Conservation (phyloP, 2,113 vertebrate species). For the Coracopsis vasa region DNA sequence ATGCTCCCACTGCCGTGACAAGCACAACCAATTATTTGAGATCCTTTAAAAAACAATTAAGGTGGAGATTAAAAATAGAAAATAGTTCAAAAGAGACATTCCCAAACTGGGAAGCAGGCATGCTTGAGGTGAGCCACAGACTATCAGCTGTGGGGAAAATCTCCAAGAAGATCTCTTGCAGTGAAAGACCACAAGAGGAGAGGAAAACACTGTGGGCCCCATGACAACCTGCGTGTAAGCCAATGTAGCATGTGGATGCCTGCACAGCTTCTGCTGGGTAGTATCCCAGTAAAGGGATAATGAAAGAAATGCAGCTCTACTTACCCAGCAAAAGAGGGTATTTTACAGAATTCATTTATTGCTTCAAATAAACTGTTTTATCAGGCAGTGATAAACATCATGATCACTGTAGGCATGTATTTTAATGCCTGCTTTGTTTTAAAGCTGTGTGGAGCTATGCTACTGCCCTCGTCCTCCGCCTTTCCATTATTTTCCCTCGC, state of each 20-base stretch:
- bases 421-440: conserved; percentile 5
- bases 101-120: neutral
- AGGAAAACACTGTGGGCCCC: neutral
- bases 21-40: neutral
- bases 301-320: neutral
- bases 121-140: neutral
- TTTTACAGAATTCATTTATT: neutral
- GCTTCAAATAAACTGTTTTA: neutral
- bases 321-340: neutral
- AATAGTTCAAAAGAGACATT: neutral
- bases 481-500: neutral
- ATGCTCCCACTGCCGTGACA: neutral
- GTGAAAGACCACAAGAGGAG: neutral
- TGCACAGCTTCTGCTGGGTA: neutral
- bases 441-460: neutral
- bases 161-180: neutral
- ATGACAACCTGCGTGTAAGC: neutral
- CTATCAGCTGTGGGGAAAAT: neutral
- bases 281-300: neutral
- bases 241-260: neutral
- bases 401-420: neutral
- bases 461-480: neutral
- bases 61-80: neutral
- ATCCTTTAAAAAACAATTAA: neutral
- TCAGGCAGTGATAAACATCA: neutral